These are phyloP conservation scores for Oplegnathus fasciatus DNA, from an alignment of 2,113 vertebrate genomes.

Conservation along the genomic window DNA sequence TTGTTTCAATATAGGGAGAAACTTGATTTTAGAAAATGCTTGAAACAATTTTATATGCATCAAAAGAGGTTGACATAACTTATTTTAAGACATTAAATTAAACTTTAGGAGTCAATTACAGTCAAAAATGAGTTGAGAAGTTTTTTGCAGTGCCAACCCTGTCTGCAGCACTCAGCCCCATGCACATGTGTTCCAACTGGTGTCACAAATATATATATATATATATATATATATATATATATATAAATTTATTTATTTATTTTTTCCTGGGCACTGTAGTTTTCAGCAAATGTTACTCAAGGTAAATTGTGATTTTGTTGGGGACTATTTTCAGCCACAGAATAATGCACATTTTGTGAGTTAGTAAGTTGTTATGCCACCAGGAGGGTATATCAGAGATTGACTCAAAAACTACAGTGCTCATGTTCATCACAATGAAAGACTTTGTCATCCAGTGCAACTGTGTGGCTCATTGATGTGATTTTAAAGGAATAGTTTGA, in stretches of 20 bases:
- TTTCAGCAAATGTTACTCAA: neutral
- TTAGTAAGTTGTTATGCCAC: neutral
- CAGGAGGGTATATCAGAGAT: neutral
- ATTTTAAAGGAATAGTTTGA: neutral
- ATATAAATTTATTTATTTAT: too few relatives aligned
- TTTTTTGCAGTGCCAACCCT: neutral
- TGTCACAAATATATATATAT: too few relatives aligned
- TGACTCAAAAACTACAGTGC: neutral
- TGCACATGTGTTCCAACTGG: neutral
- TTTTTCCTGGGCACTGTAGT: neutral
- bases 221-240: too few relatives aligned
- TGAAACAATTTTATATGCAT: neutral
- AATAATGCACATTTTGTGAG: neutral
- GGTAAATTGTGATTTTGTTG: neutral
- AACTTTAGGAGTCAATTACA: neutral
- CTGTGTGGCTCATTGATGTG: neutral
- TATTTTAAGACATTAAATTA: neutral
- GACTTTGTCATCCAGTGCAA: neutral
- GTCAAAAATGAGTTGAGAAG: neutral
- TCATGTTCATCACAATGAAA: neutral
- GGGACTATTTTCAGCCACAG: neutral
- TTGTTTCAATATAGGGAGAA: neutral
- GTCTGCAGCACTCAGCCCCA: neutral
- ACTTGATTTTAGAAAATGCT: neutral
- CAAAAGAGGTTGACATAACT: neutral